Evolutionary conservation across 2,797 vertebrate species (phyloP).

Genomic region (Morus bassanus): DNA sequence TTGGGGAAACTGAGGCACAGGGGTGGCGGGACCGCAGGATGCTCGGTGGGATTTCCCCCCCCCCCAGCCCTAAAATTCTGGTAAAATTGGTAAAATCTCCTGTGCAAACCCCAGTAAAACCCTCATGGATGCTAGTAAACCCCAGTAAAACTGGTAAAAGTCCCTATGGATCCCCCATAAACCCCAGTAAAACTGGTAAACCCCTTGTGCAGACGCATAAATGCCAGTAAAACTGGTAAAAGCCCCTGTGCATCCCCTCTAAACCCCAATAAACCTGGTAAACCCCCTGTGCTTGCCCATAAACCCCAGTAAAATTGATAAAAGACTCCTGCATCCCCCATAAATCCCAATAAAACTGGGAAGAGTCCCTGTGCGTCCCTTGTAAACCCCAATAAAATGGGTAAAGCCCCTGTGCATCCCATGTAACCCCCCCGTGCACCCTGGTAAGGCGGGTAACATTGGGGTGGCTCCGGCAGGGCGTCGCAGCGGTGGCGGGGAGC

Average conservation of each 20-base stretch:
- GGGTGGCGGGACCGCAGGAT: accelerated
- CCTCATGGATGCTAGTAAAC: not conserved
- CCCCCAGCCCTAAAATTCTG: accelerated
- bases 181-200: not conserved
- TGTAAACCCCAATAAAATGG: not conserved
- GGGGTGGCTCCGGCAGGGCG: conserved; percentile 62
- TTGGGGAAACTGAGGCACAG: not conserved
- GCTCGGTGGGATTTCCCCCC: accelerated
- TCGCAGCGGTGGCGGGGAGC: conserved; percentile 65
- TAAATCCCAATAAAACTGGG: not conserved
- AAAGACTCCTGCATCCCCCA: no score
- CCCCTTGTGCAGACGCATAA: not conserved
- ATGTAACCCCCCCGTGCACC: not conserved
- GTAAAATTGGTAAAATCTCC: no score
- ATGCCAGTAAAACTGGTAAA: not conserved
- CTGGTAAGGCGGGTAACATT: not conserved
- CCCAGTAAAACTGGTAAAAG: not conserved
- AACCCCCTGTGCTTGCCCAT: accelerated
- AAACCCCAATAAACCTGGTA: not conserved
- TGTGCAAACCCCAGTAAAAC: accelerated
- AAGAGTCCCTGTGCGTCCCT: no score
- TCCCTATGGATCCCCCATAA: accelerated
- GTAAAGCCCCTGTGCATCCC: no score
- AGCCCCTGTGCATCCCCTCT: accelerated
- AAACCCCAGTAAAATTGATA: not conserved